These are phyloP conservation scores for Drosophila pruinosa DNA, from an alignment of 1,140 invertebrate genomes.

Conservation along the genomic window DNA sequence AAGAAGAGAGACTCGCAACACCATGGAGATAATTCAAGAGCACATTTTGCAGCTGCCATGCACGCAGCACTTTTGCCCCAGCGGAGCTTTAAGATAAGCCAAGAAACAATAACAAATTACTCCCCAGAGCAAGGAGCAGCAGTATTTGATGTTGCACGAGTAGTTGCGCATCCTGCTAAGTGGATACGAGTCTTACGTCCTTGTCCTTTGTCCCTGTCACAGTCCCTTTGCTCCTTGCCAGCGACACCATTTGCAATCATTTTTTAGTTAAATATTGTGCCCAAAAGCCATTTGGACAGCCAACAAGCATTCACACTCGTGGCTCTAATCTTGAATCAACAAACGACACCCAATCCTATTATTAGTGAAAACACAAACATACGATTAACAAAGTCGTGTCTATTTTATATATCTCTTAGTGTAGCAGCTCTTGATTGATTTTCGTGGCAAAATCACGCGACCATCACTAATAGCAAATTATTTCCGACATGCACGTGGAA, in stretches of 20 bases:
- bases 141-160: constrained; percentile 4
- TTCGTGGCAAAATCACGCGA: background rate
- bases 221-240: background rate
- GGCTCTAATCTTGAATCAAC: constrained; percentile 19
- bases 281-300: constrained; percentile 40
- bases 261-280: constrained; percentile 59
- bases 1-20: background rate
- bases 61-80: constrained; percentile 20
- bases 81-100: constrained; percentile 55
- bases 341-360: constrained; percentile 9
- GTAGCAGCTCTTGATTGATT: background rate
- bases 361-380: constrained; percentile 6
- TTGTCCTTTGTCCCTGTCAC: background rate
- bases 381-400: background rate
- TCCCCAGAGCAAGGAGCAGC: constrained; percentile 44
- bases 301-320: background rate
- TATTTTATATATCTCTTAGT: background rate
- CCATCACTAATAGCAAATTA: constrained; percentile 1
- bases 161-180: background rate
- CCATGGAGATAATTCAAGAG: constrained; percentile 46
- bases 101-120: constrained; percentile 67
- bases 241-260: constrained; percentile 56
- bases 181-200: background rate
- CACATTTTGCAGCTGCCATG: constrained; percentile 38
- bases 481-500: constrained; percentile 29